Conservation (phyloP, 2,888 invertebrate genomes). For the Pterostichus madidus region DNA sequence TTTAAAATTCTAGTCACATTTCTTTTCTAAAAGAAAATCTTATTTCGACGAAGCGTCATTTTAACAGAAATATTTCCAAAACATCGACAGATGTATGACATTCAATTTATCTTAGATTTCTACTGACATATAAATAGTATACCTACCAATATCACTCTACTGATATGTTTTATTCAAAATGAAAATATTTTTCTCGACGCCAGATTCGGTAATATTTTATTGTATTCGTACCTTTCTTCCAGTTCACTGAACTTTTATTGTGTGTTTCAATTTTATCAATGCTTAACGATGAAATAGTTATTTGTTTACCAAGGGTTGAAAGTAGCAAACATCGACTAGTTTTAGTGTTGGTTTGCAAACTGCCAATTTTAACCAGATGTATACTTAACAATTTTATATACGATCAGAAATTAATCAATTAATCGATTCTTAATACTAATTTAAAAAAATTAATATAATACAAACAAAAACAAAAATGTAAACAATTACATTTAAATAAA, state of each 20-base stretch:
- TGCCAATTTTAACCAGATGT: no score
- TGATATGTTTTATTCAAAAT: slow-evolving; percentile 30
- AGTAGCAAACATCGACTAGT: no score
- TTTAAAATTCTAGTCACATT: slow-evolving; percentile 40
- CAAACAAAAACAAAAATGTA: no score
- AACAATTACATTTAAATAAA: no score
- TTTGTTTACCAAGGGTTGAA: no score
- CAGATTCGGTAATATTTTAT: not conserved
- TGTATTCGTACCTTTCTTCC: not conserved
- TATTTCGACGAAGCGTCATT: slow-evolving; percentile 34
- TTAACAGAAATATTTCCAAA: slow-evolving; percentile 51
- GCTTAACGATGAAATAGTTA: not conserved
- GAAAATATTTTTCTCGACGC: not conserved
- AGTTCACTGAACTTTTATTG: not conserved
- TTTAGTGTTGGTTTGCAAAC: no score
- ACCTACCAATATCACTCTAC: slow-evolving; percentile 17
- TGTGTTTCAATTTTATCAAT: not conserved
- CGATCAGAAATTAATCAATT: no score
- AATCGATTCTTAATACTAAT: no score
- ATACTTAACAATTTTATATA: no score
- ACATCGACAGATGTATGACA: slow-evolving; percentile 51
- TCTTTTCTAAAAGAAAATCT: slow-evolving; percentile 39
- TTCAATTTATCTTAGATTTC: slow-evolving; percentile 51
- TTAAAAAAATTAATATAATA: no score
- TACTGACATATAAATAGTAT: slow-evolving; percentile 32